Base-by-base conservation (phyloP, 2,113 vertebrate species). In the Megaceryle torquata region DNA sequence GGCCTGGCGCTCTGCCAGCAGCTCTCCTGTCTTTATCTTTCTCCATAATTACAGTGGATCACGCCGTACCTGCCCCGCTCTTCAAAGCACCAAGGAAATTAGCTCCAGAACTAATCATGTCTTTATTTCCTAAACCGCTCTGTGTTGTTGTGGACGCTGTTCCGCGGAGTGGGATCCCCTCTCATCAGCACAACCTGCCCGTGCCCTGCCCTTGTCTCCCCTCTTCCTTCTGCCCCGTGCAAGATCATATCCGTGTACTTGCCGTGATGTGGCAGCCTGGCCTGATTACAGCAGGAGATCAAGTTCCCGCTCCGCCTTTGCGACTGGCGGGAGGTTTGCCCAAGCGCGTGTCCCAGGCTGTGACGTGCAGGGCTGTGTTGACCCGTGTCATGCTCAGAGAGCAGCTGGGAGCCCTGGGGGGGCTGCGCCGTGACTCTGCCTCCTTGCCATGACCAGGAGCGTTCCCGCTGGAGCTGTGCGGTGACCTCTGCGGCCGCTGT, bases 1-100 rank as follows among this genome's bases (percentile, higher is more conserved):
- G 59, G 59, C 64, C 81, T 94, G 93, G 89, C 17, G 0, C 64
- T 82, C 39, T 19, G 92, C 96, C 92, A 95, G 65, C 29, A 90
- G 10, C 79, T 85, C 53, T 35, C n/a, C 37, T 54, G 64, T 88
- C 84, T 91, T 89, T 74, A 69, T 93, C 88, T 72, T 59, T 74
- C 63, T 71, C 74, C 53, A 0, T 94, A 94, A 95, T 96, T 91
- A 91, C 76, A 8, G 8, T 46, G 92, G 92, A 78, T 97, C 93
- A 43, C 92, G 57, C 93, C 86, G 88, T 86, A 87, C 82, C 88
- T 95, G 93, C 86, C 68, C 48, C 80, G 4, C 48, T 83, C 95
- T 96, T 84, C 95, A 94, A 83, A 94, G 92, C 93, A 68, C 78
- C 72, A 4, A 88, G 95, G 88, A 96, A 95, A 96, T 94, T 46